A percentile compares a stretch with the other conserved stretches of the same genome.
These are phyloP conservation scores for Phenganax stokvisi DNA, from an alignment of 92 coral and sea anemone genomes.

Conservation along the genomic window DNA sequence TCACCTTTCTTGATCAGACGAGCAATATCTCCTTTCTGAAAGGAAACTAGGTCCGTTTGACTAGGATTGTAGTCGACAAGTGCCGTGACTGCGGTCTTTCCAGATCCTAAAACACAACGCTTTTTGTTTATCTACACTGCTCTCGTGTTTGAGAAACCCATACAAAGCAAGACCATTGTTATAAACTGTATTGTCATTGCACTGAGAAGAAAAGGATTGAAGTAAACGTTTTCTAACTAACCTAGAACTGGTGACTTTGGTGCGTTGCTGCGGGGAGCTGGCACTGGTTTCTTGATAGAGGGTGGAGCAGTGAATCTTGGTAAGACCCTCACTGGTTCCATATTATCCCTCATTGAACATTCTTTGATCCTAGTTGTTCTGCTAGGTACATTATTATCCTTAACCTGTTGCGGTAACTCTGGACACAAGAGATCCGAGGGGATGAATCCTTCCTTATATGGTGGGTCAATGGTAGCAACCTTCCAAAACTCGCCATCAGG, in stretches of 20 bases:
- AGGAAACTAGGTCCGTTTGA: conserved; percentile 48
- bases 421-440: conserved; percentile 37
- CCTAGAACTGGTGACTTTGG: conserved; percentile 38
- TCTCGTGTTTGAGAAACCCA: too few species aligned
- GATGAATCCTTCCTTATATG: conserved; percentile 16
- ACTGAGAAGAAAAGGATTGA: too few species aligned
- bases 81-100: conserved; percentile 19
- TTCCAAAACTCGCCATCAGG: conserved; percentile 52
- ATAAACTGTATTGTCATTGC: too few species aligned
- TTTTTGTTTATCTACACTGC: neutral
- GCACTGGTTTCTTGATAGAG: conserved; percentile 1
- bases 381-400: neutral
- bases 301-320: conserved; percentile 34
- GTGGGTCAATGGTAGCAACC: conserved; percentile 19
- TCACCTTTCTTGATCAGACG: conserved; percentile 48
- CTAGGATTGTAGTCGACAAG: conserved; percentile 52
- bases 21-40: conserved; percentile 63
- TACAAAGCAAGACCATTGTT: too few species aligned
- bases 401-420: conserved; percentile 22
- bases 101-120: neutral
- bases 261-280: conserved; percentile 15
- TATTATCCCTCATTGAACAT: neutral
- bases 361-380: conserved; percentile 24
- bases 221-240: neutral
- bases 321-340: conserved; percentile 27